phyloP scores from a whole-genome alignment of 2,888 invertebrate species.

The Quadroppia sp. region DNA sequence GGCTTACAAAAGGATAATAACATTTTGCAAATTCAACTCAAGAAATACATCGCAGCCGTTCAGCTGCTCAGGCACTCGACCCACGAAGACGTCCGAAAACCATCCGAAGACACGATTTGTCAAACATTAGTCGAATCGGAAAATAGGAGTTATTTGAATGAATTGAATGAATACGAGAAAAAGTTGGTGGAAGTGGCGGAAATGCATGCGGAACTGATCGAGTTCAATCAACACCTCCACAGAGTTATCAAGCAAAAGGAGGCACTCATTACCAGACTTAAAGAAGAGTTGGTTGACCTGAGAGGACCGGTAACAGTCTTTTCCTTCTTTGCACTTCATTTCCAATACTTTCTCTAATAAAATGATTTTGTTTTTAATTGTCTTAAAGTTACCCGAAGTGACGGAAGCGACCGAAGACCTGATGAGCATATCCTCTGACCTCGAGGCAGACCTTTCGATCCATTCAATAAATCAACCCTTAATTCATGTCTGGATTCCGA shows the following conservation, averaged over 20 bases:
- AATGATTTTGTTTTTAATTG: not conserved
- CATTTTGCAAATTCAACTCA: conserved; percentile 72
- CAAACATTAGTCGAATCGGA: not conserved
- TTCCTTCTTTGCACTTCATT: not conserved
- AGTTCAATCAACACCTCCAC: conserved; percentile 79
- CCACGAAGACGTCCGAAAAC: conserved; percentile 44
- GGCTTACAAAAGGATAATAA: conserved; percentile 68
- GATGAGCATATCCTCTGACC: conserved; percentile 52
- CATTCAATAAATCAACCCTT: conserved; percentile 54
- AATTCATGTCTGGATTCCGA: conserved; percentile 81
- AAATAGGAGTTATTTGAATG: conserved; percentile 50
- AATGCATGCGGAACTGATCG: conserved; percentile 91
- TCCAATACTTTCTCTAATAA: too few species aligned
- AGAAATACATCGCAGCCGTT: conserved; percentile 81
- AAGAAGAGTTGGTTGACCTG: conserved; percentile 63
- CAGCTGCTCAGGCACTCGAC: conserved; percentile 68
- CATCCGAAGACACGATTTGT: not conserved
- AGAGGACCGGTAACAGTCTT: conserved; percentile 51
- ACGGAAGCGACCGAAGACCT: conserved; percentile 54
- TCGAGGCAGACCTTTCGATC: conserved; percentile 47
- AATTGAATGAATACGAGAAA: conserved; percentile 73
- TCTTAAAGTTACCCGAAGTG: conserved; percentile 50
- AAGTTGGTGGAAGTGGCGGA: conserved; percentile 85
- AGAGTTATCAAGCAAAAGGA: conserved; percentile 65
- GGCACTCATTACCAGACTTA: conserved; percentile 59